Base-by-base conservation (phyloP, 2,797 vertebrate species). In the Rhinoraja longicauda region DNA sequence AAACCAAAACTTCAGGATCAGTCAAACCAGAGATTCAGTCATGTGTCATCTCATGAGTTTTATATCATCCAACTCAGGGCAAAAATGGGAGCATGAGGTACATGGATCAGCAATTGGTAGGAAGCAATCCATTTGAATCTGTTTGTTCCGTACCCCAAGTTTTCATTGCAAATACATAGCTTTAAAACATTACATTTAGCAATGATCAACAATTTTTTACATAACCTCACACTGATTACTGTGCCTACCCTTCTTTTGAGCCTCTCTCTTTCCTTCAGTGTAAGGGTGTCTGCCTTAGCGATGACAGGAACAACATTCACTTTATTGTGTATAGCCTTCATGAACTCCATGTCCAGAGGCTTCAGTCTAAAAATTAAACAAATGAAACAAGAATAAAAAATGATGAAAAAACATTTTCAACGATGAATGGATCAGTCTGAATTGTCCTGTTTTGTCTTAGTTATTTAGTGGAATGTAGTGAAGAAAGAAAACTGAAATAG, bases 301-400 rank as follows among this genome's bases (percentile, higher is more conserved):
- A 99, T 99, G 95, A 99, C 99, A 21, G 99, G 99, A 86, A 99
- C 98, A 84, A 99, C 98, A 26, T 99, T 99, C 93, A 99, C 99
- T 95, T 99, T 99, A 94, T 98, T 99, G 96, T 99, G 98, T 94
- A 99, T 98, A 59, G 98, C 99, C 96, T 99, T 99, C 99, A 99
- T 99, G 94, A 99, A 99, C 93, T 99, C 97, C 91, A 99, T 98
- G 92, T 99, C 99, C 94, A 99, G 95, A 36, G 98, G 99, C 94
- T 99, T 99, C 93, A 99, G 96, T 45, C 98, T 99, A 94, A 9
- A 0, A 5, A 67, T 67, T 70, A 32, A 90, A 24, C 19, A 92
- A 45, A 92, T 57, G 72, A 39, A 79, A 79, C 36, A 79, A 45
- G 4, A 67, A 12, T 67, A 67, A 73, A 2, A 73, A 73, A 21